Percentiles rank a stretch among this genome's conserved stretches.
phyloP scores from a whole-genome alignment of 2,888 invertebrate species.

The Scaptomyza caliginosa region DNA sequence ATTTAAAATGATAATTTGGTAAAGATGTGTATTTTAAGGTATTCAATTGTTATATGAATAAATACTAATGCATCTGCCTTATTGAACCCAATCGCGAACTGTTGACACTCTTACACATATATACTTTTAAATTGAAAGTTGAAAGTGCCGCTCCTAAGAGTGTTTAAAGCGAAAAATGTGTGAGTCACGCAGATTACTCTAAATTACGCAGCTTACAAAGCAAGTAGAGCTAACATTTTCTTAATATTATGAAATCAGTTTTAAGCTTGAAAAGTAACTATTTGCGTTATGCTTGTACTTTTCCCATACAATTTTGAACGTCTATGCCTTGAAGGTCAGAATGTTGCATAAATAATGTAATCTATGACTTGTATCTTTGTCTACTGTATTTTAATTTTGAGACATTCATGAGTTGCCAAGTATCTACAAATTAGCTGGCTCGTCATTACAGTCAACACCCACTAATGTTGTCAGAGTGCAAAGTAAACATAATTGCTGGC shows the following conservation, averaged over 20 bases:
- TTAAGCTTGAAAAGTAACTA: neutral
- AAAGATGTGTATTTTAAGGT: conserved; percentile 35
- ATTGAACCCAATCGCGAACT: conserved; percentile 2
- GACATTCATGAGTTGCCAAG: conserved; percentile 1
- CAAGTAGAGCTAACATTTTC: neutral
- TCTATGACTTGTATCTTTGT: neutral
- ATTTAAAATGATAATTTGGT: conserved; percentile 39
- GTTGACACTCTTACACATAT: conserved; percentile 16
- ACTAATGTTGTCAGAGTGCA: conserved; percentile 23
- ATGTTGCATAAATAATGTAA: conserved; percentile 3
- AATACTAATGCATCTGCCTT: conserved; percentile 40
- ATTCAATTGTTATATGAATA: conserved; percentile 34
- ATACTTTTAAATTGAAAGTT: neutral
- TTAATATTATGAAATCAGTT: no score
- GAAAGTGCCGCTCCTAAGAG: neutral
- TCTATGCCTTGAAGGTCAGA: conserved; percentile 9
- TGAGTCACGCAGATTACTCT: conserved; percentile 1
- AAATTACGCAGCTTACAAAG: neutral
- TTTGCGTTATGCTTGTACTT: no score
- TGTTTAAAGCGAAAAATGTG: neutral
- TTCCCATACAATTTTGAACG: neutral
- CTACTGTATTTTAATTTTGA: neutral
- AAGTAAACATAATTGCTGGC: conserved; percentile 2
- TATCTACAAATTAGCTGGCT: conserved; percentile 26
- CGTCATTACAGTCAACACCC: conserved; percentile 24